Conservation (phyloP, 2,113 vertebrate species). For the Patagioenas fasciata region DNA sequence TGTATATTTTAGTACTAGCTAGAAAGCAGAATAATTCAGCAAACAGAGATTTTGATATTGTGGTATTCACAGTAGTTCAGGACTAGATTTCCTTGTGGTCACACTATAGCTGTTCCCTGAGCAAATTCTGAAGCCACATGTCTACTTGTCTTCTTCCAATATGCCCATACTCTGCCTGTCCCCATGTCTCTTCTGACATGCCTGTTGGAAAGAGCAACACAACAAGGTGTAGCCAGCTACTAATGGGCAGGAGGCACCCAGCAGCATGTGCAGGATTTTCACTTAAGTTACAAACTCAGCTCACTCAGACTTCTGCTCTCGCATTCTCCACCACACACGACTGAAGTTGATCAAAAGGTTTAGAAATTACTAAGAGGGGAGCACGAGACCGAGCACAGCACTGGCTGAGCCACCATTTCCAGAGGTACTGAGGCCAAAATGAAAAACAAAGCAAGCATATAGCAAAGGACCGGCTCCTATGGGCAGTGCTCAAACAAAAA, state of each 20-base stretch:
- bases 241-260: background rate
- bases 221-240: fast-evolving
- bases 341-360: background rate
- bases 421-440: background rate
- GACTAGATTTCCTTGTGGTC: background rate
- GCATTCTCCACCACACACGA: fast-evolving
- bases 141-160: background rate
- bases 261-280: background rate
- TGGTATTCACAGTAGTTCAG: background rate
- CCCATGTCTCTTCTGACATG: background rate
- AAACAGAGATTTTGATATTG: background rate
- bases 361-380: background rate
- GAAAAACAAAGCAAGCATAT: background rate
- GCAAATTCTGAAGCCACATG: background rate
- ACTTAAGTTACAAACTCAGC: background rate
- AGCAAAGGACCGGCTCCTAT: background rate
- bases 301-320: background rate
- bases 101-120: background rate
- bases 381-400: background rate
- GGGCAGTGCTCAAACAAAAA: background rate
- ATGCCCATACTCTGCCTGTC: background rate
- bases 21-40: background rate
- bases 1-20: background rate
- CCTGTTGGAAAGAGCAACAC: background rate
- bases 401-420: background rate